Evolutionary conservation across 2,888 invertebrate genomes (phyloP).

Genomic region (Nemapogon koenigi): DNA sequence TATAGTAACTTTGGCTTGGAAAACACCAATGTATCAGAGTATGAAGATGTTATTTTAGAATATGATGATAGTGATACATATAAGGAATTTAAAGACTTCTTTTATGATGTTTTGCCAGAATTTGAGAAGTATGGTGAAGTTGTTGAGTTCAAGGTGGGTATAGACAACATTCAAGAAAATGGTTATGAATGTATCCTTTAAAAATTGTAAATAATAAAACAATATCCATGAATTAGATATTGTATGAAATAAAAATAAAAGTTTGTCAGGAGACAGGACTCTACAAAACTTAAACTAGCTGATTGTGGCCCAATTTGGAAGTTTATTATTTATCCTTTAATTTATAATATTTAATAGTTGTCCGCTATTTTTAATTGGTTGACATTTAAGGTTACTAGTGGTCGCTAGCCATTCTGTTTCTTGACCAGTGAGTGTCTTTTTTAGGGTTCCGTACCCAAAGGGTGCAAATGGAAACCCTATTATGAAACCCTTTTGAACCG

Average conservation of each 20-base stretch:
- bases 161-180: neutral
- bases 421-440: no score
- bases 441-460: no score
- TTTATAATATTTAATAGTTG: no score
- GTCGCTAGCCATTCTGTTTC: no score
- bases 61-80: constrained; percentile 84
- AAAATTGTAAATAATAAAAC: constrained; percentile 8
- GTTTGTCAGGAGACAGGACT: no score
- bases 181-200: constrained; percentile 31
- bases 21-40: constrained; percentile 74
- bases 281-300: no score
- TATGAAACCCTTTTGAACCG: no score
- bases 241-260: constrained; percentile 2
- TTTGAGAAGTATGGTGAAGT: constrained; percentile 76
- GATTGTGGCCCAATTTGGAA: no score
- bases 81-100: constrained; percentile 82
- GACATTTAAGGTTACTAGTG: no score
- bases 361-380: no score
- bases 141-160: constrained; percentile 68
- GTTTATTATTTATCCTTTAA: no score
- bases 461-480: no score
- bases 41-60: constrained; percentile 80
- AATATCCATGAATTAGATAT: neutral
- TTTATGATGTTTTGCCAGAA: constrained; percentile 84
- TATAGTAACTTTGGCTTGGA: constrained; percentile 84